Conservation (phyloP, 2,888 invertebrate species). For the Drosophila tripunctata region DNA sequence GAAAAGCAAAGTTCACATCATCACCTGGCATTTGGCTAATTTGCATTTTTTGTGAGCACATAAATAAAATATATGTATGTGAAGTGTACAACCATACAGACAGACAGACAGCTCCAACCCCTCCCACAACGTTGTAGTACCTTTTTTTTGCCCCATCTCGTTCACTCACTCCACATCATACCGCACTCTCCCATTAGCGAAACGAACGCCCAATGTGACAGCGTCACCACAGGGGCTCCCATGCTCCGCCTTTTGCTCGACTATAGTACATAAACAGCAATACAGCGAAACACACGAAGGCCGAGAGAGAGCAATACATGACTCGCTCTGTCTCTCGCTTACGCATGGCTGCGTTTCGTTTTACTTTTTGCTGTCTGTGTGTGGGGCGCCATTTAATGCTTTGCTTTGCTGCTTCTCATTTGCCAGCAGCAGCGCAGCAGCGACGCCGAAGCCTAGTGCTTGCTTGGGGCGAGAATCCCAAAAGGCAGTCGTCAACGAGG, state of each 20-base stretch:
- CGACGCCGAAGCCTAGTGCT: constrained; percentile 50
- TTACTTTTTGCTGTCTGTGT: constrained; percentile 14
- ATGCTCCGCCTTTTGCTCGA: constrained; percentile 79
- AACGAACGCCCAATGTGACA: constrained; percentile 53
- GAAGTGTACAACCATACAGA: too few species aligned
- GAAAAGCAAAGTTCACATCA: constrained; percentile 41
- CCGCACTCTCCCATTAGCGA: constrained; percentile 40
- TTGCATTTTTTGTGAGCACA: constrained; percentile 55
- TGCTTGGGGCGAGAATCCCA: constrained; percentile 64
- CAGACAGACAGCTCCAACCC: neutral
- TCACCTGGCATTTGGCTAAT: constrained; percentile 65
- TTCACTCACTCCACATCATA: neutral
- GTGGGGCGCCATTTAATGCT: constrained; percentile 82
- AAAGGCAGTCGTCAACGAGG: constrained; percentile 45
- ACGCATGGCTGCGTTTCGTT: constrained; percentile 45
- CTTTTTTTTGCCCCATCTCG: neutral
- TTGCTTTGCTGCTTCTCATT: constrained; percentile 65
- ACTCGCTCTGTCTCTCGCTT: constrained; percentile 43
- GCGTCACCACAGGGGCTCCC: constrained; percentile 61
- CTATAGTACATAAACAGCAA: constrained; percentile 44
- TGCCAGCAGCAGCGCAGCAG: constrained; percentile 49
- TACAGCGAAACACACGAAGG: neutral
- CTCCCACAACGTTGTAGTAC: constrained; percentile 1
- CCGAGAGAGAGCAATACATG: constrained; percentile 14
- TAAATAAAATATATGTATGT: constrained; percentile 55